Percentiles rank a stretch among this genome's conserved stretches.
phyloP scores from a whole-genome alignment of 2,888 invertebrate species.

The Phalera bucephala region DNA sequence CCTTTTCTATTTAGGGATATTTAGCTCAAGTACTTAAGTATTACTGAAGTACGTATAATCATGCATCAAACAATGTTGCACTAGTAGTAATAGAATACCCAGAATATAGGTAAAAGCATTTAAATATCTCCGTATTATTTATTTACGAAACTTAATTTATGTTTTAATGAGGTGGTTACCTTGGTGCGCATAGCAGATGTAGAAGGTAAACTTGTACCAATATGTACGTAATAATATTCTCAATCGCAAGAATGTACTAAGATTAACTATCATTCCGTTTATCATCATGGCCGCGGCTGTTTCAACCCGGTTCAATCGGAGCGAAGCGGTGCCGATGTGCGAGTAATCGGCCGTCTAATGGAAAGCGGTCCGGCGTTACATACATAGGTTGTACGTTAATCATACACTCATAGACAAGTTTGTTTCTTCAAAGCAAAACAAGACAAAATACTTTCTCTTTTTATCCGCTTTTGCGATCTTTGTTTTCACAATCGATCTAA shows the following conservation, averaged over 20 bases:
- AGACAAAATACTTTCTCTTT: constrained; percentile 29
- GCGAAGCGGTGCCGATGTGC: constrained; percentile 18
- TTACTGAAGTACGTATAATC: no score
- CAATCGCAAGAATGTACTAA: constrained; percentile 14
- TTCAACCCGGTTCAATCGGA: constrained; percentile 21
- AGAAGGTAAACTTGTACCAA: constrained; percentile 30
- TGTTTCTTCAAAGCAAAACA: constrained; percentile 17
- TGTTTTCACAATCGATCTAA: constrained; percentile 2
- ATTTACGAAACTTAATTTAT: no score
- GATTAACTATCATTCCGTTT: constrained; percentile 18
- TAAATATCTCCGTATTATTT: no score
- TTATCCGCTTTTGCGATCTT: constrained; percentile 8
- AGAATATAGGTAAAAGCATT: no score
- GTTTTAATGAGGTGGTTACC: not conserved
- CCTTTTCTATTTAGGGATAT: no score
- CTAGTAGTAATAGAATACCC: no score
- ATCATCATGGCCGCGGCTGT: constrained; percentile 17
- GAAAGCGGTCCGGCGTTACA: constrained; percentile 31
- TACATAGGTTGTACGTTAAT: constrained; percentile 30
- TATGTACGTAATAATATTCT: constrained; percentile 14
- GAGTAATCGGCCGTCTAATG: constrained; percentile 31
- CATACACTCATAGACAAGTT: constrained; percentile 24
- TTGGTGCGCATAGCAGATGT: constrained; percentile 12
- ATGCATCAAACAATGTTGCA: no score
- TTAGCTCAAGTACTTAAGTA: no score